These are phyloP conservation scores for Microctonus aethiopoides DNA, from an alignment of 2,888 invertebrate genomes.

Conservation along the genomic window DNA sequence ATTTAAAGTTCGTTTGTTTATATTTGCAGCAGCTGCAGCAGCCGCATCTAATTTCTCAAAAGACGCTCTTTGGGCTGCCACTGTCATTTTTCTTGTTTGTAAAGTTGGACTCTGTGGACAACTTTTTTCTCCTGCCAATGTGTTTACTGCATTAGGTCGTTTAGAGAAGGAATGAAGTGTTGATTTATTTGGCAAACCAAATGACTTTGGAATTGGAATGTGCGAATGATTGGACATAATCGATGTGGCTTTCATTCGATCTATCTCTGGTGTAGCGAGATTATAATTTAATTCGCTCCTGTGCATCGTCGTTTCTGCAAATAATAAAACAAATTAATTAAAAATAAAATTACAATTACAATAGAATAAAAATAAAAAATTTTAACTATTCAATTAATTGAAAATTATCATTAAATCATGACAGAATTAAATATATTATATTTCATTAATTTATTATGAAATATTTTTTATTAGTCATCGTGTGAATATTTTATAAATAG, in stretches of 20 bases:
- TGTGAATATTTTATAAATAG: not conserved
- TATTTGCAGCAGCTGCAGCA: slow-evolving; percentile 10
- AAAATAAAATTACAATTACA: not conserved
- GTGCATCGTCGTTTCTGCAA: slow-evolving; percentile 51
- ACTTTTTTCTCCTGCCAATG: slow-evolving; percentile 5
- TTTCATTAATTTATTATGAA: not conserved
- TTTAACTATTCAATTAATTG: not conserved
- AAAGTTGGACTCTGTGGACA: slow-evolving; percentile 27
- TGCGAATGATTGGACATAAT: slow-evolving; percentile 57
- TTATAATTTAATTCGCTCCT: slow-evolving; percentile 52
- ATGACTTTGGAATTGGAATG: slow-evolving; percentile 59
- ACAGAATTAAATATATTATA: not conserved
- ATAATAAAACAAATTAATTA: not conserved
- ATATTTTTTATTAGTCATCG: not conserved
- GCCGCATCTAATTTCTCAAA: slow-evolving; percentile 60
- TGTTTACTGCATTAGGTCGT: slow-evolving; percentile 15
- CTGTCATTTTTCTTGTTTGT: slow-evolving; percentile 52
- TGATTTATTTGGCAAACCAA: slow-evolving; percentile 27
- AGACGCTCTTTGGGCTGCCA: slow-evolving; percentile 62
- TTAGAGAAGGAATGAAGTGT: slow-evolving; percentile 35
- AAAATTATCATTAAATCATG: not conserved
- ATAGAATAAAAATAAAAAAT: not conserved
- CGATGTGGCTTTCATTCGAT: slow-evolving; percentile 21
- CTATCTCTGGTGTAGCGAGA: slow-evolving; percentile 16
- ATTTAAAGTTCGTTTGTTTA: slow-evolving; percentile 17